Evolutionary conservation across 2,797 vertebrate genomes (phyloP).

Genomic region (Glossophaga mutica): DNA sequence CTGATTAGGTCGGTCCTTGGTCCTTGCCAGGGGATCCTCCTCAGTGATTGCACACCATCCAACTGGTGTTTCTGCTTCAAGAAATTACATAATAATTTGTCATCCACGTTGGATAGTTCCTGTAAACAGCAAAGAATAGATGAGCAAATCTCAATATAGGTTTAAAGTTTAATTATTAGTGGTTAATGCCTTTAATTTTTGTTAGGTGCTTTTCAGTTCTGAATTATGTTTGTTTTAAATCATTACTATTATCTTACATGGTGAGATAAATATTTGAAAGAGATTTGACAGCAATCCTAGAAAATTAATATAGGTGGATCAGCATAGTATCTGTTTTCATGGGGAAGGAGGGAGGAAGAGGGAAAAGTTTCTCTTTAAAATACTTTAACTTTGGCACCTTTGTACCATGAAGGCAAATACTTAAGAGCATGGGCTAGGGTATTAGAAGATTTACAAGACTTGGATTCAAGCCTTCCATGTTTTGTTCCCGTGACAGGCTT

Average conservation of each 20-base stretch:
- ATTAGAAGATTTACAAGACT: background rate
- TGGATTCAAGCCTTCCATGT: background rate
- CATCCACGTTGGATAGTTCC: background rate
- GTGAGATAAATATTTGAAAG: background rate
- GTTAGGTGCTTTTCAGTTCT: background rate
- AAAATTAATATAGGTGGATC: background rate
- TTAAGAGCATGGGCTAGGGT: background rate
- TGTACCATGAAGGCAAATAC: background rate
- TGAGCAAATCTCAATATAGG: background rate
- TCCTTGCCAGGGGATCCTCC: accelerated
- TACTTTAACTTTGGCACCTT: background rate
- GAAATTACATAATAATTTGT: background rate
- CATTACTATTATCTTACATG: background rate
- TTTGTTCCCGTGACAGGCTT: background rate
- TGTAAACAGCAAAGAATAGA: background rate
- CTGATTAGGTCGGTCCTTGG: background rate
- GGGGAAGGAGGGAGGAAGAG: background rate
- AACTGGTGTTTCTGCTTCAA: background rate
- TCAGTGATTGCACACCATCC: background rate
- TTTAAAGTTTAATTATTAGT: background rate
- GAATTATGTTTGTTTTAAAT: constrained; percentile 31
- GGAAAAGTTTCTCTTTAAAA: background rate
- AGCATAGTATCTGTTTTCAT: constrained; percentile 11
- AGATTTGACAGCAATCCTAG: background rate
- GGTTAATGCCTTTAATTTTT: background rate